Evolutionary conservation across 2,888 invertebrate species (phyloP).

Genomic region (Apamea crenata): DNA sequence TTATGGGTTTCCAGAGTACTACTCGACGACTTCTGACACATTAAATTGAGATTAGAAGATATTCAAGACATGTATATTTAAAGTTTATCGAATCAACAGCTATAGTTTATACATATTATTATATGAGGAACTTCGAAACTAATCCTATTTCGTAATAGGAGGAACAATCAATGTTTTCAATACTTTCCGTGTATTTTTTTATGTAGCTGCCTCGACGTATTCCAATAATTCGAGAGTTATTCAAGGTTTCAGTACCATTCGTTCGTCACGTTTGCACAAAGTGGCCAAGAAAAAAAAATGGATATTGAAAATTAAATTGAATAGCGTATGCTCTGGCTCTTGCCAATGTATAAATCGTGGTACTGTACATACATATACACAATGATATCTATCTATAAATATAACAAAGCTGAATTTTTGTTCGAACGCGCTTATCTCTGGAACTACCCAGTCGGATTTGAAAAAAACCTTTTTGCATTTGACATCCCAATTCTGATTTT

Average conservation of each 20-base stretch:
- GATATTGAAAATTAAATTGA: constrained; percentile 24
- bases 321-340: constrained; percentile 11
- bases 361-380: neutral
- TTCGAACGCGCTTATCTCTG: neutral
- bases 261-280: constrained; percentile 33
- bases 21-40: neutral
- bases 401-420: neutral
- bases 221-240: constrained; percentile 14
- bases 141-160: neutral
- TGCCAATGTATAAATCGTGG: constrained; percentile 7
- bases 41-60: neutral
- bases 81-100: neutral
- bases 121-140: neutral
- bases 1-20: neutral
- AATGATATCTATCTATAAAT: neutral
- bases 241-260: constrained; percentile 35
- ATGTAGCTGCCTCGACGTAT: neutral
- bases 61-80: neutral
- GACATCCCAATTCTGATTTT: neutral
- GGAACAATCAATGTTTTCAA: neutral
- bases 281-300: constrained; percentile 23
- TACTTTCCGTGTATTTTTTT: neutral
- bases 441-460: neutral
- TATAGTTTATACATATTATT: too few relatives aligned
- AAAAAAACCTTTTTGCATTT: neutral